Conservation (phyloP, 2,797 vertebrate species). For the Emys orbicularis region DNA sequence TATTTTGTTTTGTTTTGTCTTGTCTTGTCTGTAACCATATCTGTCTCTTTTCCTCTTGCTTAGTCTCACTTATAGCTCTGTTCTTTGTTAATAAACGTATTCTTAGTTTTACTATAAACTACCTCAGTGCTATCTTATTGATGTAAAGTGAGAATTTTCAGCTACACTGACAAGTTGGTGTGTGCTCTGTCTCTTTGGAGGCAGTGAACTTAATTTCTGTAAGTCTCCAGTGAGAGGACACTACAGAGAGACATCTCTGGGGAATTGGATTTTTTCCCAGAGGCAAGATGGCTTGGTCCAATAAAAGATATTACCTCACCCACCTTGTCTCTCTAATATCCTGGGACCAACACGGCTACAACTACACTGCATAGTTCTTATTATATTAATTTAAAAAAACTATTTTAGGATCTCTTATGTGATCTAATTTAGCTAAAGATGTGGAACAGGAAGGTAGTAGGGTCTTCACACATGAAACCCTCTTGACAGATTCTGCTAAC, state of each 20-base stretch:
- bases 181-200: background rate
- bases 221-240: background rate
- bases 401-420: background rate
- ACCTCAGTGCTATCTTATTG: background rate
- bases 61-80: background rate
- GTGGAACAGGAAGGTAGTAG: background rate
- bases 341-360: background rate
- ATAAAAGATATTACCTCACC: background rate
- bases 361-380: background rate
- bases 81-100: background rate
- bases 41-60: background rate
- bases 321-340: background rate
- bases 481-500: background rate
- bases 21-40: background rate
- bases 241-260: background rate
- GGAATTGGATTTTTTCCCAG: slow-evolving; percentile 40
- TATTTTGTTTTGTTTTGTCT: background rate
- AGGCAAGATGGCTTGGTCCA: background rate
- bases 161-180: background rate
- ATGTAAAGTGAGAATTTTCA: background rate
- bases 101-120: background rate
- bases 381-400: background rate
- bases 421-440: background rate
- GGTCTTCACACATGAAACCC: background rate
- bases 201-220: background rate